phyloP scores from a whole-genome alignment of 2,113 vertebrate genomes.

The Macaca nemestrina region DNA sequence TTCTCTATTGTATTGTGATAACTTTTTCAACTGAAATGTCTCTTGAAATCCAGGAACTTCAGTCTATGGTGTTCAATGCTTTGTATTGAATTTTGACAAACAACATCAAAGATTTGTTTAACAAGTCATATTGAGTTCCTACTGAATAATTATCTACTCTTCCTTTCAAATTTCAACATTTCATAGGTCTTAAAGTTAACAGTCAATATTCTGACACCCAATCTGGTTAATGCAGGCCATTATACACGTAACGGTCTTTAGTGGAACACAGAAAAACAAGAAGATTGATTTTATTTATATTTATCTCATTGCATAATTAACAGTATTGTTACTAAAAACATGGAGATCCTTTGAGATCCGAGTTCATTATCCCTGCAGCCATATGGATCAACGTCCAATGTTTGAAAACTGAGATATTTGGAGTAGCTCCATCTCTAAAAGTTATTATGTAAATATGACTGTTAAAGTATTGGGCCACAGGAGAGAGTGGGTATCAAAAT shows the following conservation, averaged over 20 bases:
- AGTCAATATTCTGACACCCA: background rate
- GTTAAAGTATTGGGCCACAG: background rate
- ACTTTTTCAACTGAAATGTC: background rate
- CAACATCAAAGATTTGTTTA: background rate
- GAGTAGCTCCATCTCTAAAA: background rate
- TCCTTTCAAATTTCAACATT: background rate
- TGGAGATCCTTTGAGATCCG: rapidly evolving
- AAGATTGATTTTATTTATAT: slow-evolving; percentile 14
- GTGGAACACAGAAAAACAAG: background rate
- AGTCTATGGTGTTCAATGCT: background rate
- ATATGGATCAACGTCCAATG: background rate
- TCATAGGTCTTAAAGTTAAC: background rate
- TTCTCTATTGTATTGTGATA: background rate
- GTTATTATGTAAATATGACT: background rate
- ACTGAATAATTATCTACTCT: background rate
- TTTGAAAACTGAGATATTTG: background rate
- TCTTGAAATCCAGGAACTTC: background rate
- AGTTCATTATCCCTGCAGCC: background rate
- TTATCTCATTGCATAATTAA: background rate
- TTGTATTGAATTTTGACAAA: slow-evolving; percentile 22
- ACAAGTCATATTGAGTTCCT: background rate
- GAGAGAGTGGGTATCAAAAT: background rate
- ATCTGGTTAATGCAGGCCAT: background rate
- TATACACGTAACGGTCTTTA: background rate
- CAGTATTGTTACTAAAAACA: background rate